These are phyloP conservation scores for Epizoanthus stellaris DNA, from an alignment of 92 coral and sea anemone species.

Conservation along the genomic window DNA sequence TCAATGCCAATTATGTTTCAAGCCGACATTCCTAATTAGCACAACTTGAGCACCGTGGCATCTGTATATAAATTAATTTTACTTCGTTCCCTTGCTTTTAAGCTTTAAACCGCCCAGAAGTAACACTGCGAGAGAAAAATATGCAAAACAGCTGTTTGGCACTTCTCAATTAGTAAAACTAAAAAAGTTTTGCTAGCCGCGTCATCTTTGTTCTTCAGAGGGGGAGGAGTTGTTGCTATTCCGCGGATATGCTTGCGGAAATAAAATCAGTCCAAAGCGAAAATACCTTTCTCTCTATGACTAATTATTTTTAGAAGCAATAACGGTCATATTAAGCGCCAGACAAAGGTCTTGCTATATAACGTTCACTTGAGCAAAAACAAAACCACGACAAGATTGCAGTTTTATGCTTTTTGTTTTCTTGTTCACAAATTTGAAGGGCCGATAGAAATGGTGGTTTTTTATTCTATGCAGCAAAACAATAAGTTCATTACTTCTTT, in stretches of 20 bases:
- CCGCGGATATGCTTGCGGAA: conserved; percentile 51
- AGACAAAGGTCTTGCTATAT: conserved; percentile 22
- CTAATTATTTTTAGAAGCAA: conserved; percentile 49
- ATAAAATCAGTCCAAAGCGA: conserved; percentile 28
- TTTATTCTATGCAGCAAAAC: conserved; percentile 39
- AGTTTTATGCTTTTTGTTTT: conserved; percentile 44
- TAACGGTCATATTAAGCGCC: conserved; percentile 40
- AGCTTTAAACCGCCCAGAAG: conserved; percentile 21
- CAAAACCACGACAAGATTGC: conserved; percentile 42
- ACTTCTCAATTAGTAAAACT: conserved; percentile 24
- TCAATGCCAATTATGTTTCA: conserved; percentile 14
- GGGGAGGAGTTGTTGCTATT: conserved; percentile 22
- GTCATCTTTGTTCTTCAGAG: conserved; percentile 28
- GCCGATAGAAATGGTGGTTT: conserved; percentile 47
- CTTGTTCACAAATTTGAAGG: conserved; percentile 39
- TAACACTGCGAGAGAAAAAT: conserved; percentile 17
- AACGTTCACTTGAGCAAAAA: conserved; percentile 44
- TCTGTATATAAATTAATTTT: conserved; percentile 8
- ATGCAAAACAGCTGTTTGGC: conserved; percentile 28
- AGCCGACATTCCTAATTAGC: conserved; percentile 15
- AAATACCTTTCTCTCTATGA: conserved; percentile 31
- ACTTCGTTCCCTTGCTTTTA: conserved; percentile 16
- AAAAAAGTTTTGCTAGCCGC: conserved; percentile 31
- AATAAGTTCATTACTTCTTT: conserved; percentile 45
- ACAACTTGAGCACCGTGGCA: conserved; percentile 17